These are phyloP conservation scores for Acrossocheilus wenchowensis DNA, from an alignment of 2,797 vertebrate species.

Conservation along the genomic window DNA sequence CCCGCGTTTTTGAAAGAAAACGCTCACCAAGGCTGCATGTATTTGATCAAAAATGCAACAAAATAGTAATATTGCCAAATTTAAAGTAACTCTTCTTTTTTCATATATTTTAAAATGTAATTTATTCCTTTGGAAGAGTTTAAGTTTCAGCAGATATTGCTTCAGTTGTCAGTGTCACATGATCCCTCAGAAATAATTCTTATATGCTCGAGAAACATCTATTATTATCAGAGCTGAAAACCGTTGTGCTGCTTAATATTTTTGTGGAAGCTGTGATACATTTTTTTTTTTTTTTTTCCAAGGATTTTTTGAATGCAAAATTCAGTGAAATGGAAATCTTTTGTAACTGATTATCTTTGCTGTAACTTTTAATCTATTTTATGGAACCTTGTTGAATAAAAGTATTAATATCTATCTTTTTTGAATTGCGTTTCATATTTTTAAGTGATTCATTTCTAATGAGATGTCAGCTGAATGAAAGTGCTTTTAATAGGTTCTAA, in stretches of 20 bases:
- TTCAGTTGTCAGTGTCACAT: too few species aligned
- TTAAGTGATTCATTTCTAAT: conserved; percentile 57
- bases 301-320: not conserved
- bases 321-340: not conserved
- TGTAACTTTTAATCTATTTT: not conserved
- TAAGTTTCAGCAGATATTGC: too few species aligned
- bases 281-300: not conserved
- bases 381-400: not conserved
- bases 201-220: not conserved
- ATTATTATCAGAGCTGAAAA: not conserved
- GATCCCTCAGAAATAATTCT: not conserved
- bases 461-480: conserved; percentile 55
- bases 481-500: conserved; percentile 61
- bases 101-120: too few species aligned
- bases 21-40: too few species aligned
- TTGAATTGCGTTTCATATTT: conserved; percentile 45
- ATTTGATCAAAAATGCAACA: too few species aligned
- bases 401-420: not conserved
- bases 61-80: too few species aligned
- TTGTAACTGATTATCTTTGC: not conserved
- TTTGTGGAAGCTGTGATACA: not conserved
- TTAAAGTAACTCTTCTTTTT: too few species aligned
- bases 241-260: not conserved
- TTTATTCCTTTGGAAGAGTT: too few species aligned
- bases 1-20: too few species aligned